These are phyloP conservation scores for Bothrops jararaca DNA, from an alignment of 2,113 vertebrate genomes.

Conservation along the genomic window DNA sequence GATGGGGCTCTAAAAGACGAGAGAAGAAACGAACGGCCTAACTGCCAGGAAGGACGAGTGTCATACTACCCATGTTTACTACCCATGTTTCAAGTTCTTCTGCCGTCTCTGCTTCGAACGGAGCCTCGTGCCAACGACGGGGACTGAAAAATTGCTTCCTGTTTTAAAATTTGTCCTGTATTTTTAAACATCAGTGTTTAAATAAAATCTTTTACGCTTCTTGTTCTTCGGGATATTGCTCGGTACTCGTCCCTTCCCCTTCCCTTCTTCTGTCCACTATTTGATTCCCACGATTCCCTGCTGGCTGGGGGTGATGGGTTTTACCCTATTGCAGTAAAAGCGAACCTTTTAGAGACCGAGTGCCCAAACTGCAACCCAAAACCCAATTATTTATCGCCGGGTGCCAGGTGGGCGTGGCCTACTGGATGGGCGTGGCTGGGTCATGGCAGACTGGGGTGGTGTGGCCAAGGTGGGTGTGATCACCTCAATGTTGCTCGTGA, in stretches of 20 bases:
- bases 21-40: neutral
- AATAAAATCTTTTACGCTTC: neutral
- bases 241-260: neutral
- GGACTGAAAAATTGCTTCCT: neutral
- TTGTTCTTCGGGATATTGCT: neutral
- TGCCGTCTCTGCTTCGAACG: neutral
- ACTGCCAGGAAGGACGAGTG: neutral
- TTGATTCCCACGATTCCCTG: neutral
- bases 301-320: too few species aligned
- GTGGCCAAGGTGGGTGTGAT: too few species aligned
- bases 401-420: too few species aligned
- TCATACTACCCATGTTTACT: too few species aligned
- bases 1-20: neutral
- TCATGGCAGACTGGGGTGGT: too few species aligned
- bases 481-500: too few species aligned
- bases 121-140: neutral
- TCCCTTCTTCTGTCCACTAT: neutral
- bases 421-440: too few species aligned
- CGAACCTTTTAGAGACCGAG: too few species aligned
- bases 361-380: too few species aligned
- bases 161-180: neutral
- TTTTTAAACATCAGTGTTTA: neutral
- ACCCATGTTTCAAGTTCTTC: neutral
- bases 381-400: too few species aligned
- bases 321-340: too few species aligned